Evolutionary conservation across 2,113 vertebrate genomes (phyloP), one percentile per base, ranked within the genome.

Genomic region (Argyrosomus japonicus): DNA sequence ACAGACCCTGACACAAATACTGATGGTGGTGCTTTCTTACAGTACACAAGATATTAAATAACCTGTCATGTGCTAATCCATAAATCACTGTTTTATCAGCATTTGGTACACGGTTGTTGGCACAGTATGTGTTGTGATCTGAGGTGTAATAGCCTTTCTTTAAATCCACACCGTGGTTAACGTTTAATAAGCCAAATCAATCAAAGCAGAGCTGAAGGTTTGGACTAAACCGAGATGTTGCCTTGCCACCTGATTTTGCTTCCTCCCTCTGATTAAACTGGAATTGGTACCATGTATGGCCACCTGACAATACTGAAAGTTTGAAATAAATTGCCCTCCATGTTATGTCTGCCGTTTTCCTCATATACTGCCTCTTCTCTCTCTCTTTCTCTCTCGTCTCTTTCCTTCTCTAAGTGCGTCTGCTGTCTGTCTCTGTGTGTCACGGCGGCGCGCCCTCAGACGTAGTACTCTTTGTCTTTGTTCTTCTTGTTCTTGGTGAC

Each of bases 381-480:
- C 81, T 83, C 81, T 79, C 54, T 88, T 77, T 84, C 83, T 75
- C 85, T 67, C 78, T 65, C 17, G 23, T 87, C 87, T 91, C 88
- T 83, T 80, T 85, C 88, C 87, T 82, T 91, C 69, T 90, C 89
- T 83, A 63, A 83, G 89, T 82, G 84, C 61, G n/a, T 83, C 73
- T 81, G 72, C 86, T 68, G 79, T 89, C 86, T 73, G 87, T 87
- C 79, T 65, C 60, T 72, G 68, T 57, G 86, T 78, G 88, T 88
- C 85, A 4, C 0, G 74, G 77, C 12, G 60, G 86, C 72, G 64
- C 72, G 73, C 76, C 82, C 90, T 98, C 97, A 98, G 88, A 98
- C 97, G 88, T 98, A 98, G 90, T 98, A 98, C 93, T 98, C 97
- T 87, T 98, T 98, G 95, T 98, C 97, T 87, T 98, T 98, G 95